Evolutionary conservation across 1,140 invertebrate species (phyloP).

Genomic region (Meloidogyne floridensis): DNA sequence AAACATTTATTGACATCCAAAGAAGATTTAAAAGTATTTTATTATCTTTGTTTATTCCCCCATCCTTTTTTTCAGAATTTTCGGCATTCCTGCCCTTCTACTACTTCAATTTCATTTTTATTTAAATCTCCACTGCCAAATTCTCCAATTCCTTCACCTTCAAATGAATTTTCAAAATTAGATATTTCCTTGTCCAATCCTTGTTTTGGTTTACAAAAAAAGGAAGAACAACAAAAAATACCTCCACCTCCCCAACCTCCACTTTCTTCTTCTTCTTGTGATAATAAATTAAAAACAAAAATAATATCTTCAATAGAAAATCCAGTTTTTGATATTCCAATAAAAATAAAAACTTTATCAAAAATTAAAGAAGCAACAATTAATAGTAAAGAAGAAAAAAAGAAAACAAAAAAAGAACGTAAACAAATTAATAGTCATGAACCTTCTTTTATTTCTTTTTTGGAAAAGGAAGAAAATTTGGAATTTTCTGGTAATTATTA

Average conservation of each 20-base stretch:
- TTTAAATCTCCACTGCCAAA: not conserved
- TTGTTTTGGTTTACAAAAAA: slow-evolving; percentile 37
- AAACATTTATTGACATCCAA: not conserved
- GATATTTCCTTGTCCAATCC: slow-evolving; percentile 55
- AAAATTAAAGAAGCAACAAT: not conserved
- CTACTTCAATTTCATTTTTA: not conserved
- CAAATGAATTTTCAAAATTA: slow-evolving; percentile 58
- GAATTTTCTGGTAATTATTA: too few relatives aligned
- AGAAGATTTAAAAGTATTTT: not conserved
- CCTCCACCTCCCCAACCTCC: too few relatives aligned
- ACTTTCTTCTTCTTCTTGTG: too few relatives aligned
- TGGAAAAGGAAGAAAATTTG: not conserved
- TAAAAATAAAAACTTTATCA: not conserved
- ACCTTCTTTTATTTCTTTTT: slow-evolving; percentile 5
- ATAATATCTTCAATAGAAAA: not conserved
- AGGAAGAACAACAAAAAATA: not conserved
- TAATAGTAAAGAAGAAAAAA: not conserved
- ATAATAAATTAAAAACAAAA: too few relatives aligned
- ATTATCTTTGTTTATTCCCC: too few relatives aligned
- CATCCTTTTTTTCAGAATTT: not conserved
- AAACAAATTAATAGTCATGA: not conserved
- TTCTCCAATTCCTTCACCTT: slow-evolving; percentile 55
- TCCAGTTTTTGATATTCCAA: slow-evolving; percentile 3
- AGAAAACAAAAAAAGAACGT: not conserved
- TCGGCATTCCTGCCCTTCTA: not conserved